Base-by-base conservation (phyloP, 2,113 vertebrate genomes). In the Gnathonemus echidnorhynchus region DNA sequence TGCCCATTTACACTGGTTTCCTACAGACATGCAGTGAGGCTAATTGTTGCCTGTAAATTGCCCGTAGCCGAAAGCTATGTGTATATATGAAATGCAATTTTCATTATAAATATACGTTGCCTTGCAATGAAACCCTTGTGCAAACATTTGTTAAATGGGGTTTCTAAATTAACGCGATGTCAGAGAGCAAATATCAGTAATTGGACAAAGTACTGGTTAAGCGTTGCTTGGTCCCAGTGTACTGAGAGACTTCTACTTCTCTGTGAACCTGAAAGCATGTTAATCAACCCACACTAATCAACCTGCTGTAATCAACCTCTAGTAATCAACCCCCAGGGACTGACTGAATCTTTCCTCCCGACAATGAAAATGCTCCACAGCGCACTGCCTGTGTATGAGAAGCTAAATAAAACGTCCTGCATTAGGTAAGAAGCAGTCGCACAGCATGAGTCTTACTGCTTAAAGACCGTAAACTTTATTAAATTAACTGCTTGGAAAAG, bases 211-310 rank as follows among this genome's bases (percentile, higher is more conserved):
- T 90, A 92, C 92, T 88, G 92, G 91, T 92, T 95, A 92, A 93
- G 88, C 92, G 91, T 92, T 88, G 91, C 93, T 95, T 95, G 93
- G 93, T 95, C 94, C 93, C 94, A 93, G 92, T 90, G 89, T 95
- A 96, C 96, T 95, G 92, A 94, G 92, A 95, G 92, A 89, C 96
- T 96, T 94, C 95, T 96, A 95, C 93, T 92, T 93, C 92, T 88
- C 13, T 58, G 70, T 66, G 74, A 80, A 90, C 27, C 89, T 90
- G 39, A 90, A 91, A 92, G 91, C 90, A 91, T 24, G 24, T 92
- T 93, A 96, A 96, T 96, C 95, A 96, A 95, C 94, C 94, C 94
- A 48, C 42, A 35, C 92, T 94, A 96, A 96, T 96, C 95, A 96
- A 95, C 94, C 92, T 91, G 93, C 46, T 35, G 92, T 94, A 96